These are phyloP conservation scores for Danio choprae DNA, from an alignment of 2,797 vertebrate species.

Conservation along the genomic window DNA sequence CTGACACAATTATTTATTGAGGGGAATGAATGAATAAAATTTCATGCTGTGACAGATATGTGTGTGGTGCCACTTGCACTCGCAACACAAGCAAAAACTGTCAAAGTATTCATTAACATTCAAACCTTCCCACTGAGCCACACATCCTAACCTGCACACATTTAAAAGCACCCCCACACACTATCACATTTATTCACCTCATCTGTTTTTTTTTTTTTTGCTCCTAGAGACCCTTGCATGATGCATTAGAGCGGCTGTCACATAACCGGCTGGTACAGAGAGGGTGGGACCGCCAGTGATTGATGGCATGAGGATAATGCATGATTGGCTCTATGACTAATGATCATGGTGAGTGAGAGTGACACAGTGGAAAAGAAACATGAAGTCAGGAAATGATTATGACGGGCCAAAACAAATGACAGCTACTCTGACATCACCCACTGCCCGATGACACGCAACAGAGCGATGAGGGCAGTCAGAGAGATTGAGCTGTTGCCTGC, in stretches of 20 bases:
- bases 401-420: slow-evolving; percentile 58
- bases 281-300: slow-evolving; percentile 42
- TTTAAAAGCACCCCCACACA: slow-evolving; percentile 38
- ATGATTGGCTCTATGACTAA: slow-evolving; percentile 61
- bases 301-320: slow-evolving; percentile 58
- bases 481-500: slow-evolving; percentile 48
- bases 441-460: slow-evolving; percentile 43
- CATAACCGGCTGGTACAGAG: slow-evolving; percentile 34
- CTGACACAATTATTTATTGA: slow-evolving; percentile 39
- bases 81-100: slow-evolving; percentile 18
- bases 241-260: slow-evolving; percentile 43
- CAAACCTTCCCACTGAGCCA: slow-evolving; percentile 16
- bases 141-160: slow-evolving; percentile 21
- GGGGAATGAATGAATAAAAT: slow-evolving; percentile 36
- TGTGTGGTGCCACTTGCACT: slow-evolving; percentile 2
- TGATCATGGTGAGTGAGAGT: slow-evolving; percentile 56
- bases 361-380: slow-evolving; percentile 61
- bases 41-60: background rate
- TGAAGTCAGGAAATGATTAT: slow-evolving; percentile 59
- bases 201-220: slow-evolving; percentile 17
- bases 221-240: slow-evolving; percentile 36
- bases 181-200: slow-evolving; percentile 15
- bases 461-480: slow-evolving; percentile 53
- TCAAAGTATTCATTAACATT: slow-evolving; percentile 40
- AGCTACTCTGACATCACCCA: slow-evolving; percentile 56